Evolutionary conservation across 2,888 invertebrate species (phyloP).

Genomic region (Frankliniella fusca): DNA sequence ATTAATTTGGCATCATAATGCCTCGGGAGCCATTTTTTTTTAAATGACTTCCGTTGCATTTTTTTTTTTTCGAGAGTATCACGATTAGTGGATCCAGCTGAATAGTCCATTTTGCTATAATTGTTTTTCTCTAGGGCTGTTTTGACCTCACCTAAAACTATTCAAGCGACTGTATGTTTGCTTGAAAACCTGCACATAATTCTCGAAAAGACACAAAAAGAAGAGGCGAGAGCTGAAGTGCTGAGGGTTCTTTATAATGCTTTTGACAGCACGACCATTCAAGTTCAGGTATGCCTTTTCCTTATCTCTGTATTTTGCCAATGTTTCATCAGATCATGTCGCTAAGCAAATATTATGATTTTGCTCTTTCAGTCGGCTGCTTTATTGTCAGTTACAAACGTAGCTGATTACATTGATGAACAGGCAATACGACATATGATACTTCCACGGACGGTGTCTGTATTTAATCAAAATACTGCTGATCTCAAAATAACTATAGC

Average conservation of each 20-base stretch:
- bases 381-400: constrained; percentile 78
- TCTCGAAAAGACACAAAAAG: constrained; percentile 77
- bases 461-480: constrained; percentile 72
- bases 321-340: background rate
- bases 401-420: constrained; percentile 79
- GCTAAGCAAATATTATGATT: constrained; percentile 2
- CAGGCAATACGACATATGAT: constrained; percentile 73
- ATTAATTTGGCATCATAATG: no score
- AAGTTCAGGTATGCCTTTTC: constrained; percentile 70
- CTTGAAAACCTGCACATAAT: constrained; percentile 86
- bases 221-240: constrained; percentile 74
- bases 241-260: constrained; percentile 81
- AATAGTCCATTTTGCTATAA: background rate
- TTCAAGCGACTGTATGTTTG: constrained; percentile 80
- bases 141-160: constrained; percentile 71
- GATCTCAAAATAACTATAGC: constrained; percentile 77
- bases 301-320: background rate
- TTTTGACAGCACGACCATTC: constrained; percentile 81
- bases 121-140: constrained; percentile 55
- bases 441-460: constrained; percentile 73
- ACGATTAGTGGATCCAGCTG: no score
- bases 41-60: no score
- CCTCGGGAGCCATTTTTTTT: no score
- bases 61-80: no score
- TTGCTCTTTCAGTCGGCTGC: constrained; percentile 69